Conservation (phyloP, 1,140 invertebrate species). For the Microplitis mediator region DNA sequence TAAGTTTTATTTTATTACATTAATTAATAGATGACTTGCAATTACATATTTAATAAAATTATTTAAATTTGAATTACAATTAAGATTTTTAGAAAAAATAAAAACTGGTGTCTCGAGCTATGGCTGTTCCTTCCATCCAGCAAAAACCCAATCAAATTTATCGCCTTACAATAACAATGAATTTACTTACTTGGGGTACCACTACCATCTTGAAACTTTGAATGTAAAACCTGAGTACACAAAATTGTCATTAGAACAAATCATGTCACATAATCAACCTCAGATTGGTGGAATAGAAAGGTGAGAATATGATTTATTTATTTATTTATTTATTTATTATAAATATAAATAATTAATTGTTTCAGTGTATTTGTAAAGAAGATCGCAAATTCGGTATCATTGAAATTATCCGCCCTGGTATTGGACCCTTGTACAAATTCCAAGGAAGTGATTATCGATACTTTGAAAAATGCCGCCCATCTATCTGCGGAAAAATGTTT, state of each 20-base stretch:
- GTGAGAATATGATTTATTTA: neutral
- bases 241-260: neutral
- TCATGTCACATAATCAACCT: neutral
- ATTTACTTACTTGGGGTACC: conserved; percentile 5
- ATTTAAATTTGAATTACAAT: neutral
- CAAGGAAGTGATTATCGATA: neutral
- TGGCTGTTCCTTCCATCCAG: neutral
- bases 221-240: conserved; percentile 2
- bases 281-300: neutral
- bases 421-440: neutral
- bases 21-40: neutral
- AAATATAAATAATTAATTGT: no score
- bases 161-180: neutral
- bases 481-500: neutral
- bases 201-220: neutral
- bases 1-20: neutral
- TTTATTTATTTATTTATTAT: no score
- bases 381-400: neutral
- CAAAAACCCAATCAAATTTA: conserved; percentile 15
- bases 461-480: neutral
- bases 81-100: conserved; percentile 2
- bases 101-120: neutral
- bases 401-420: neutral
- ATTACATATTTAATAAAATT: neutral
- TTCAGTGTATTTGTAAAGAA: neutral